Percentiles rank a stretch among this genome's conserved stretches.
Evolutionary conservation across 1,140 invertebrate genomes (phyloP).

Genomic region (Musca vetustissima): DNA sequence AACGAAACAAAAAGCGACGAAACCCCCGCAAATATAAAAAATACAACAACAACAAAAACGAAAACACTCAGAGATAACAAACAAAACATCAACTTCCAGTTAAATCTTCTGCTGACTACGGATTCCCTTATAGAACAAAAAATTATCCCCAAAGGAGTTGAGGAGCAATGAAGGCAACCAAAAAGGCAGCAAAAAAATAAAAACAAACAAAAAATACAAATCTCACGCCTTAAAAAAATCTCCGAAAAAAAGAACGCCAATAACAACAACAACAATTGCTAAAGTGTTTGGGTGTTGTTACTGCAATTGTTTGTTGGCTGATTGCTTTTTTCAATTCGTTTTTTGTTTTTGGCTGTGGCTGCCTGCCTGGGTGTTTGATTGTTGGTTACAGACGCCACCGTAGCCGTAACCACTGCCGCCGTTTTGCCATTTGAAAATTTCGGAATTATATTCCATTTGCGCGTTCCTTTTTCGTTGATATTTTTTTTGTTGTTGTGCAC

Average conservation of each 20-base stretch:
- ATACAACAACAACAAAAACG: slow-evolving; percentile 7
- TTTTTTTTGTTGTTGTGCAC: background rate
- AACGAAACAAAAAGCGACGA: slow-evolving; percentile 17
- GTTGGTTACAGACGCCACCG: slow-evolving; percentile 1
- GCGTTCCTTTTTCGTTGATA: background rate
- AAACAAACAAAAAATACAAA: slow-evolving; percentile 59
- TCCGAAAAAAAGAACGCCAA: slow-evolving; percentile 47
- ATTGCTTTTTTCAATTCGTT: background rate
- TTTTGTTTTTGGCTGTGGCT: background rate
- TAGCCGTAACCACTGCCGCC: slow-evolving; percentile 61
- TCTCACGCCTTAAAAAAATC: slow-evolving; percentile 9
- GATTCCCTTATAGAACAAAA: too few relatives aligned
- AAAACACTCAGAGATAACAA: background rate
- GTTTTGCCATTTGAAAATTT: background rate
- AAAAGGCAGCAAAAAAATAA: slow-evolving; percentile 64
- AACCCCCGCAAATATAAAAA: background rate
- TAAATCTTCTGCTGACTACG: too few relatives aligned
- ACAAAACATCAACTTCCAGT: slow-evolving; percentile 2
- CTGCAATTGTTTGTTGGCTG: background rate
- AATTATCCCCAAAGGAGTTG: slow-evolving; percentile 4
- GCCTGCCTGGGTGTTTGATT: background rate
- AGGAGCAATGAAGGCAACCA: slow-evolving; percentile 60
- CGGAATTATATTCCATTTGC: too few relatives aligned
- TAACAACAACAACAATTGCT: slow-evolving; percentile 42
- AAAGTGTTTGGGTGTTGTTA: background rate